Evolutionary conservation across 2,113 vertebrate genomes (phyloP).

Genomic region (Urocynchramus pylzowi): DNA sequence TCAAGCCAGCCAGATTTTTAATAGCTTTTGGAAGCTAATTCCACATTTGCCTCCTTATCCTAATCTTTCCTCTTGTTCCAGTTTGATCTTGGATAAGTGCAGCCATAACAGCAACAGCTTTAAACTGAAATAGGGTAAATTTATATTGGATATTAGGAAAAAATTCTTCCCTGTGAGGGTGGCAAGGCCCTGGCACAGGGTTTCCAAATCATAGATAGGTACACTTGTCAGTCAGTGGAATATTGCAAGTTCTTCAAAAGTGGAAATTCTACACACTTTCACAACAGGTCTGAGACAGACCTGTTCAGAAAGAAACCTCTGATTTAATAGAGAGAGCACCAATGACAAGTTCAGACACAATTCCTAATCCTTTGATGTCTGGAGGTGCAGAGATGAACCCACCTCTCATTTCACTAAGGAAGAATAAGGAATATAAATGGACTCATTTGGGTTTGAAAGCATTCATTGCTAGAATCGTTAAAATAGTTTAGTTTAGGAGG

Average conservation of each 20-base stretch:
- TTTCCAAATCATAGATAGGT: background rate
- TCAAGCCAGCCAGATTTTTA: background rate
- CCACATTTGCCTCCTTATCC: background rate
- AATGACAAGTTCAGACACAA: background rate
- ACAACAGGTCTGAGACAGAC: fast-evolving
- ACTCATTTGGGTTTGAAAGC: background rate
- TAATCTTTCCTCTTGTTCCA: background rate
- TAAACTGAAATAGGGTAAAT: background rate
- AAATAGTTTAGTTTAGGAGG: background rate
- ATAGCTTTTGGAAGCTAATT: background rate
- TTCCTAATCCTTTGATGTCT: background rate
- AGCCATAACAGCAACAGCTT: background rate
- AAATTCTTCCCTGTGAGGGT: background rate
- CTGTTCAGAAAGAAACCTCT: background rate
- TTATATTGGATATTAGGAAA: background rate
- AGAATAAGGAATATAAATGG: background rate
- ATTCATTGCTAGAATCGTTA: background rate
- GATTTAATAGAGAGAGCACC: background rate
- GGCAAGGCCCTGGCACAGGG: background rate
- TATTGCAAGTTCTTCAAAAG: background rate
- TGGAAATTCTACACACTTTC: background rate
- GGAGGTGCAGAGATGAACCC: background rate
- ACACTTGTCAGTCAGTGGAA: background rate
- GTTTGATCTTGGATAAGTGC: background rate
- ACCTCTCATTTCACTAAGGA: background rate